Percentiles rank a stretch among this genome's conserved stretches.
Conservation (phyloP, 2,888 invertebrate species). For the Lasioglossum morio region DNA sequence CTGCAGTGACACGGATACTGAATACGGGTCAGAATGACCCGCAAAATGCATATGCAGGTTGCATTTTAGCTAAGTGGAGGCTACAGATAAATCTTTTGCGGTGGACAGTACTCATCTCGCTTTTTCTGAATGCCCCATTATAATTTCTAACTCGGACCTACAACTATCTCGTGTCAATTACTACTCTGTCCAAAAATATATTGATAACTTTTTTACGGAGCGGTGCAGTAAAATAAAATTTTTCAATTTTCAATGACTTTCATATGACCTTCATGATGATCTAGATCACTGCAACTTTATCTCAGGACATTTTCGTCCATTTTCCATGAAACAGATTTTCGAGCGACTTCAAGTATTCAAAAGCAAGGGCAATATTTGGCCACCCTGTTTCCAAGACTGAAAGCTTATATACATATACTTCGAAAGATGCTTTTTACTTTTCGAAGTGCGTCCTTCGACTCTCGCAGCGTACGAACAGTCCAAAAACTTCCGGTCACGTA, state of each 20-base stretch:
- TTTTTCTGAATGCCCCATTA: neutral
- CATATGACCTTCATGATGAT: neutral
- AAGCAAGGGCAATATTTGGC: neutral
- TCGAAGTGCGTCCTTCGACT: neutral
- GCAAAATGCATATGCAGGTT: conserved; percentile 10
- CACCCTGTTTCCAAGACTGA: neutral
- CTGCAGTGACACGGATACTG: neutral
- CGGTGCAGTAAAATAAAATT: too few relatives aligned
- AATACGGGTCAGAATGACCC: conserved; percentile 12
- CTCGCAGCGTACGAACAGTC: neutral
- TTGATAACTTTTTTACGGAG: neutral
- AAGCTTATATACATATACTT: neutral
- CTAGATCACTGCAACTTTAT: neutral
- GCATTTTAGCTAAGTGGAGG: too few relatives aligned
- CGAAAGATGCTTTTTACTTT: neutral
- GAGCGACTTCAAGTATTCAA: neutral
- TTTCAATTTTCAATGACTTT: neutral
- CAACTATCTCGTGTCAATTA: neutral
- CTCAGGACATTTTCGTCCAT: neutral
- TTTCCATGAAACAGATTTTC: neutral
- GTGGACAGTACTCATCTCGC: neutral
- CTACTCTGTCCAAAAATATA: neutral
- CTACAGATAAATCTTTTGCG: neutral
- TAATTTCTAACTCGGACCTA: neutral
- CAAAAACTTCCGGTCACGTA: neutral